phyloP scores from a whole-genome alignment of 2,113 vertebrate species.

The Euleptes europaea region DNA sequence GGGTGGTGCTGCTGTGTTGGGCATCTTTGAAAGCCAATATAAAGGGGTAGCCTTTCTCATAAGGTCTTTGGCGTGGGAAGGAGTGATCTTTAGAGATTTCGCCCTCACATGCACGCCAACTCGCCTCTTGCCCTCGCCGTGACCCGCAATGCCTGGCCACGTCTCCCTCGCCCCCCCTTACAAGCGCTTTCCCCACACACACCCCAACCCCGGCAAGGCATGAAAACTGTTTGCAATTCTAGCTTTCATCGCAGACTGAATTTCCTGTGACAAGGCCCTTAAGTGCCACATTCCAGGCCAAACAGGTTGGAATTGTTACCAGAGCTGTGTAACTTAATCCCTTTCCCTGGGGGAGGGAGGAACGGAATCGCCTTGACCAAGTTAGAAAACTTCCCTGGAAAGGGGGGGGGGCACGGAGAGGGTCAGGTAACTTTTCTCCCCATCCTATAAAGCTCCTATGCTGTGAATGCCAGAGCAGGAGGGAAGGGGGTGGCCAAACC shows the following conservation, averaged over 20 bases:
- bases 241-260: slow-evolving; percentile 58
- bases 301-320: slow-evolving; percentile 55
- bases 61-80: background rate
- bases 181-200: background rate
- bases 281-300: slow-evolving; percentile 52
- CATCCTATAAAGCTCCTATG: background rate
- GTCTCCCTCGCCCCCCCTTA: background rate
- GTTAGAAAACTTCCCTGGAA: background rate
- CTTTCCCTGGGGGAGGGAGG: slow-evolving; percentile 22
- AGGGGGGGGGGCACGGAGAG: too few species aligned
- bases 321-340: slow-evolving; percentile 39
- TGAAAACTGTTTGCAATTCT: slow-evolving; percentile 53
- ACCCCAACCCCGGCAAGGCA: slow-evolving; percentile 39
- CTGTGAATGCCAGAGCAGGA: background rate
- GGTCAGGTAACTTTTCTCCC: background rate
- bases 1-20: background rate
- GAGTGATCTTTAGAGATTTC: background rate
- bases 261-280: slow-evolving; percentile 56
- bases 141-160: slow-evolving; percentile 9
- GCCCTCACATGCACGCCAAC: background rate
- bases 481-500: background rate
- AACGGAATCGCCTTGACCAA: background rate
- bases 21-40: background rate
- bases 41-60: background rate
- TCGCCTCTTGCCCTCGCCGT: slow-evolving; percentile 19